Evolutionary conservation across 2,888 invertebrate genomes (phyloP).

Genomic region (Horisme vitalbata): DNA sequence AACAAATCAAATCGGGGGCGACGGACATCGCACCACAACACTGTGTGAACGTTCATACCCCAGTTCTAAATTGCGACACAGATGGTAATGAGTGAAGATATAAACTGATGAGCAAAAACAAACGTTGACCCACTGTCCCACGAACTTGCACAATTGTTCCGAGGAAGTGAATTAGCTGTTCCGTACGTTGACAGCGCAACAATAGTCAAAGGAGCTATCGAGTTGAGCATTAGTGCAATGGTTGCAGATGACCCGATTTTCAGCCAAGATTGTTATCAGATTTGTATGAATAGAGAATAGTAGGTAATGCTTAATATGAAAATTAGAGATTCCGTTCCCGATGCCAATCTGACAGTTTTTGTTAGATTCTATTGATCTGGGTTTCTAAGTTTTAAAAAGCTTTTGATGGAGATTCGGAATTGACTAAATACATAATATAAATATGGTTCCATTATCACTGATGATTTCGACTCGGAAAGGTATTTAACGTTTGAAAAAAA

Average conservation of each 20-base stretch:
- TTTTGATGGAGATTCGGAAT: no score
- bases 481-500: no score
- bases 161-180: constrained; percentile 61
- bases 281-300: neutral
- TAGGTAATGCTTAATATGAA: neutral
- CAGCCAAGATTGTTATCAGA: neutral
- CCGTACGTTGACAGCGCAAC: constrained; percentile 55
- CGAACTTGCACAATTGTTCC: constrained; percentile 56
- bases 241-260: constrained; percentile 3
- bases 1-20: constrained; percentile 22
- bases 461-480: no score
- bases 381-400: no score
- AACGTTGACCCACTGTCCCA: constrained; percentile 55
- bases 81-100: constrained; percentile 52
- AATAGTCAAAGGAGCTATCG: constrained; percentile 57
- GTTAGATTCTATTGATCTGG: no score
- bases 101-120: constrained; percentile 51
- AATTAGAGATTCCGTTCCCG: no score
- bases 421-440: no score
- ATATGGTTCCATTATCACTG: no score
- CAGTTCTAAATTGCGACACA: constrained; percentile 50
- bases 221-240: constrained; percentile 51
- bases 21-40: constrained; percentile 19
- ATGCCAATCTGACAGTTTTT: no score
- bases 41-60: constrained; percentile 49